Base-by-base conservation (phyloP, 2,888 invertebrate genomes). In the Carabus problematicus region DNA sequence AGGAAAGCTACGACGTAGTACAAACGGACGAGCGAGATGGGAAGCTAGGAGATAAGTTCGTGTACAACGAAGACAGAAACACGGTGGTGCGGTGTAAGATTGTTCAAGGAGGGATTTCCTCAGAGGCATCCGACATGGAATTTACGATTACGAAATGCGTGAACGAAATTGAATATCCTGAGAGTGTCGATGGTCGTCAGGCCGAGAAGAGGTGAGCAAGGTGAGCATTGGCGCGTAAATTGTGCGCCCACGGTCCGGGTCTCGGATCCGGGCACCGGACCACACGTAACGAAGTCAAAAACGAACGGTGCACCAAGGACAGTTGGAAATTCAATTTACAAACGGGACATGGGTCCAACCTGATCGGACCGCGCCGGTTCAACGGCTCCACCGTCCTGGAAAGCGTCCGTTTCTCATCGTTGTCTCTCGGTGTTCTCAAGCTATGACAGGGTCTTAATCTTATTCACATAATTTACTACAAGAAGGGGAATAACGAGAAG, bases 121-220 rank as follows among this genome's bases (percentile, higher is more conserved):
- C 64, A 64, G 61, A 73, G 70, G 72, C 72, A 72, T 72, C 73
- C 72, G 71, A 71, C 72, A 72, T 70, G 73, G 73, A 76, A 77
- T 77, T 77, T 76, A 76, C 75, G 76, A 75, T 74, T 75, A 74
- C 73, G 73, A 75, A 68, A 76, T 73, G 76, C 75, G 75, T 75
- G 74, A 75, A 74, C 75, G 75, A 76, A 77, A 77, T 77, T 76
- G 77, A 77, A 77, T 77, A 76, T 76, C 76, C 74, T 72, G 72
- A 63, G 72, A 72, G 71, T 72, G 74, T 72, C 72, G 74, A 73
- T 73, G 73, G 73, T 39, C 9, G 29, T 39, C 18, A 29, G 45
- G 47, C 39, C 19, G 19, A 18, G 11, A 47, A 16, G 14, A 14
- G 47, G 62, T 14, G 62, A 47, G 62, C 49, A 62, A 40, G 62